A percentile compares a stretch with the other conserved stretches of the same genome.
These are phyloP conservation scores for Leucophenga varia DNA, from an alignment of 1,140 invertebrate genomes.

Conservation along the genomic window DNA sequence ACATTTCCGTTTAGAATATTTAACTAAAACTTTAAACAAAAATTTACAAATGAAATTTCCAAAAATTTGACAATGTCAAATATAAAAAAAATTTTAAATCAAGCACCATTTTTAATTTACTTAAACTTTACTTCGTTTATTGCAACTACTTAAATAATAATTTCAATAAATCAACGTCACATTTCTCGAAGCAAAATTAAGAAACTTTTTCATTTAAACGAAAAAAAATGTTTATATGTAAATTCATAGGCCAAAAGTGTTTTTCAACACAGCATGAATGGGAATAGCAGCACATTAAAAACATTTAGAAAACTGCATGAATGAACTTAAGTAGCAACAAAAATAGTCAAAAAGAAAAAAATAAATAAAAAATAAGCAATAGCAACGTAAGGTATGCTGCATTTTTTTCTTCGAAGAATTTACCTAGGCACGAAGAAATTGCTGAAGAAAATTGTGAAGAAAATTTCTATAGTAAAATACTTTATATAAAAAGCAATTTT, in stretches of 20 bases:
- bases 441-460: conserved; percentile 10
- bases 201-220: conserved; percentile 24
- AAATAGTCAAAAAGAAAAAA: too few species aligned
- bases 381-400: conserved; percentile 19
- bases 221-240: too few species aligned
- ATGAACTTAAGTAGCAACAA: too few species aligned
- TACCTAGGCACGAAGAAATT: not conserved
- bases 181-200: conserved; percentile 42
- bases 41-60: too few species aligned
- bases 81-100: too few species aligned
- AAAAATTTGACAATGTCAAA: not conserved
- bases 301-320: conserved; percentile 19
- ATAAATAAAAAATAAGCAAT: conserved; percentile 22
- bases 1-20: too few species aligned
- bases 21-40: too few species aligned
- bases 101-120: too few species aligned
- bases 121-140: too few species aligned
- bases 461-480: conserved; percentile 41
- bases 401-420: not conserved
- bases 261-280: too few species aligned
- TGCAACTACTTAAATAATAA: conserved; percentile 36
- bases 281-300: not conserved
- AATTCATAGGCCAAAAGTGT: too few species aligned
- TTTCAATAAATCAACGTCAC: conserved; percentile 46
- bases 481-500: too few species aligned